Evolutionary conservation across 2,888 invertebrate genomes (phyloP).

Genomic region (Hypena proboscidalis): DNA sequence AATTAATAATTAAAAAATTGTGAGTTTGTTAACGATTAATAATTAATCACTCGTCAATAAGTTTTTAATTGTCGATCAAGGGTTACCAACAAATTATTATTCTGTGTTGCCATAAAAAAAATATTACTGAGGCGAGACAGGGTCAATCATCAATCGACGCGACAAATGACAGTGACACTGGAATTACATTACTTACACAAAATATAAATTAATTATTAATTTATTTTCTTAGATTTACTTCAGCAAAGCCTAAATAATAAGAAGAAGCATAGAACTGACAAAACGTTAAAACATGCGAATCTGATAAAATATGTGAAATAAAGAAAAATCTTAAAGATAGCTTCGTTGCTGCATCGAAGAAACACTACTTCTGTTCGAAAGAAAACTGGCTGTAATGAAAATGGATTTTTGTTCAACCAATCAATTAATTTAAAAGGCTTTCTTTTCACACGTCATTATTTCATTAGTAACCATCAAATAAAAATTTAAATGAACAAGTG

Average conservation of each 20-base stretch:
- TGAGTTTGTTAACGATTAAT: no score
- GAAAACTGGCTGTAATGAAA: slow-evolving; percentile 27
- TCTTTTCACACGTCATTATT: no score
- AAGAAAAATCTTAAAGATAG: slow-evolving; percentile 29
- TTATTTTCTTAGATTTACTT: slow-evolving; percentile 41
- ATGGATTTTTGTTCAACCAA: slow-evolving; percentile 36
- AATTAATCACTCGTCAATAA: no score
- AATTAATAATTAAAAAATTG: no score
- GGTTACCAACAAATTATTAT: slow-evolving; percentile 24
- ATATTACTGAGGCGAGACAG: slow-evolving; percentile 50
- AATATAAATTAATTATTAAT: slow-evolving; percentile 19
- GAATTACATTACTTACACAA: slow-evolving; percentile 29
- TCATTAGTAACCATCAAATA: no score
- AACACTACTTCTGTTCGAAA: slow-evolving; percentile 51
- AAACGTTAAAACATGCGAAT: slow-evolving; percentile 52
- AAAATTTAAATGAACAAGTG: no score
- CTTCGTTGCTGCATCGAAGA: slow-evolving; percentile 40
- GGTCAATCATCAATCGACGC: slow-evolving; percentile 70
- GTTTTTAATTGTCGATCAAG: no score
- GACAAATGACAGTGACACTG: slow-evolving; percentile 58
- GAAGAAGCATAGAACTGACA: slow-evolving; percentile 69
- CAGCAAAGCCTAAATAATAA: slow-evolving; percentile 81
- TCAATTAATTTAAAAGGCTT: no score
- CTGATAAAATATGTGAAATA: slow-evolving; percentile 33
- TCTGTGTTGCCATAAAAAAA: slow-evolving; percentile 56